These are phyloP conservation scores for Dromaius novaehollandiae DNA, from an alignment of 2,113 vertebrate species.

Conservation along the genomic window DNA sequence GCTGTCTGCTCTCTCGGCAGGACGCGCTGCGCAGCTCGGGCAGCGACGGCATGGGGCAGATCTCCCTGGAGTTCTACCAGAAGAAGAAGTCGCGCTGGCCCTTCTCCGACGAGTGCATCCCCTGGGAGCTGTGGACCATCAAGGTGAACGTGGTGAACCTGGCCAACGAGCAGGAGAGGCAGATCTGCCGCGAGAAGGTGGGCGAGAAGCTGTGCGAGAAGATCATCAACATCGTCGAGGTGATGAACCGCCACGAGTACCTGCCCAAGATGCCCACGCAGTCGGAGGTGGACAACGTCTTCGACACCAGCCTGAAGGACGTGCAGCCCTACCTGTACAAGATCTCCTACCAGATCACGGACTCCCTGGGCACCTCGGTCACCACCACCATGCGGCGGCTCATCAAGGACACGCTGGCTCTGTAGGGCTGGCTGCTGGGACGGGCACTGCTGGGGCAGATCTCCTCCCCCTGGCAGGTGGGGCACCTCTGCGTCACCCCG, in stretches of 20 bases:
- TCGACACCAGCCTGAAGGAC: slow-evolving; percentile 94
- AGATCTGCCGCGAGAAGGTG: slow-evolving; percentile 98
- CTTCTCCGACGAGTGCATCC: slow-evolving; percentile 96
- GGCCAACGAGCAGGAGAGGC: slow-evolving; percentile 95
- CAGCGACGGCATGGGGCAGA: slow-evolving; percentile 93
- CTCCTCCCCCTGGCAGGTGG: fast-evolving
- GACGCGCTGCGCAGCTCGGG: slow-evolving; percentile 89
- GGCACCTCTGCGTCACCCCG: neutral
- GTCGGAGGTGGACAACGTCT: slow-evolving; percentile 97
- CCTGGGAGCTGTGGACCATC: slow-evolving; percentile 98
- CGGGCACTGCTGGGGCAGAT: neutral
- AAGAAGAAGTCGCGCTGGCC: slow-evolving; percentile 99
- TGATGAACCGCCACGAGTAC: slow-evolving; percentile 97
- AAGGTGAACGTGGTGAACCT: slow-evolving; percentile 96
- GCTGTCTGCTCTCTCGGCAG: slow-evolving; percentile 33
- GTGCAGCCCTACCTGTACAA: slow-evolving; percentile 98
- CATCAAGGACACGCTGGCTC: slow-evolving; percentile 95
- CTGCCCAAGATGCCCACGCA: slow-evolving; percentile 99
- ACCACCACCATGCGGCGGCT: slow-evolving; percentile 97
- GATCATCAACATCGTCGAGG: slow-evolving; percentile 96
- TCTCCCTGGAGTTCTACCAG: slow-evolving; percentile 98
- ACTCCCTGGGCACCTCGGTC: slow-evolving; percentile 91
- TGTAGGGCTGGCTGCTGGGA: slow-evolving; percentile 67
- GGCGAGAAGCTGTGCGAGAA: slow-evolving; percentile 98
- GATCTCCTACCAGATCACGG: slow-evolving; percentile 96